phyloP scores from a whole-genome alignment of 1,140 invertebrate genomes.

The Brachionus angularis region DNA sequence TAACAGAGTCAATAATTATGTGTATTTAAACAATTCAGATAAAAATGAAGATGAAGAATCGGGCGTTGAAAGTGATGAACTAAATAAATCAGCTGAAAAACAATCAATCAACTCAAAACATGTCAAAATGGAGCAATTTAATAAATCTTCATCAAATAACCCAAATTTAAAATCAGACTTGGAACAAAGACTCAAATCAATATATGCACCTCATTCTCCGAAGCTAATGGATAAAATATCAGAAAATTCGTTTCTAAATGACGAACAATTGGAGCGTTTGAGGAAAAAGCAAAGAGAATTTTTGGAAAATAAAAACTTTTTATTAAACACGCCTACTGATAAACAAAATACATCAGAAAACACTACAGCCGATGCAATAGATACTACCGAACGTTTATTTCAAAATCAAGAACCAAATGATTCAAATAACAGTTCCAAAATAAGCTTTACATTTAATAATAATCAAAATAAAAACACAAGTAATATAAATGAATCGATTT shows the following conservation, averaged over 20 bases:
- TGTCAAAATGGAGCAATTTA: no score
- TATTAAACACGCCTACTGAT: no score
- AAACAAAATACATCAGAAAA: no score
- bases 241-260: constrained; percentile 1
- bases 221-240: not conserved
- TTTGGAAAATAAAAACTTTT: constrained; percentile 13
- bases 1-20: not conserved
- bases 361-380: no score
- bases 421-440: not conserved
- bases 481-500: constrained; percentile 16
- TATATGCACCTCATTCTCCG: not conserved
- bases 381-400: no score
- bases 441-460: no score
- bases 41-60: constrained; percentile 30
- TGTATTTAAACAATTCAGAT: no score
- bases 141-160: no score
- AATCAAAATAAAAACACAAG: constrained; percentile 1
- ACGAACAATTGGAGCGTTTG: not conserved
- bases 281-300: constrained; percentile 27
- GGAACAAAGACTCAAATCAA: not conserved
- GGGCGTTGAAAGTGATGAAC: constrained; percentile 17
- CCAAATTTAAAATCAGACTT: no score
- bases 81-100: constrained; percentile 11
- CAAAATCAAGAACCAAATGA: no score
- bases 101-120: no score